Conservation (phyloP, 2,113 vertebrate species). For the Cynopterus brachyotis region DNA sequence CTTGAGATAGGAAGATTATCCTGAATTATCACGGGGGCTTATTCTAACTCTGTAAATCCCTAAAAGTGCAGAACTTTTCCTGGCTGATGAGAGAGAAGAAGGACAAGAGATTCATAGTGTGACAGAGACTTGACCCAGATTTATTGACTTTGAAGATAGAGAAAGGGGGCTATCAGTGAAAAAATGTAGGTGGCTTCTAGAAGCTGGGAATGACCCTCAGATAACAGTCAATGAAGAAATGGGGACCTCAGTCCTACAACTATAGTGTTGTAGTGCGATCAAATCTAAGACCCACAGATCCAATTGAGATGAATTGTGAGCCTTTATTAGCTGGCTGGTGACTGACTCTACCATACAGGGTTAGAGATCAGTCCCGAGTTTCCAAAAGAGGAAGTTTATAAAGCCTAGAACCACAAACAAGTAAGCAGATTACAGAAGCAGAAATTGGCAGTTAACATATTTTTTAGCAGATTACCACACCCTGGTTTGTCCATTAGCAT, state of each 20-base stretch:
- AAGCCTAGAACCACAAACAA: no score
- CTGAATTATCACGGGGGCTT: background rate
- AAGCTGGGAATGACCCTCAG: background rate
- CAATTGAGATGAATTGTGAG: no score
- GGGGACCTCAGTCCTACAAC: background rate
- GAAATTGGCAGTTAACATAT: no score
- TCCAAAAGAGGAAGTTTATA: no score
- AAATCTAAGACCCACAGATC: no score
- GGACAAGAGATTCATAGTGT: background rate
- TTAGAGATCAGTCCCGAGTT: no score
- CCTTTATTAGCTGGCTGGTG: no score
- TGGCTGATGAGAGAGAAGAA: background rate
- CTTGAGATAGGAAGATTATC: background rate
- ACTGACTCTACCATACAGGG: no score
- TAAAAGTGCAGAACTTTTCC: background rate
- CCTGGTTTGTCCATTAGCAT: no score
- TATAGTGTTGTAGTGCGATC: no score
- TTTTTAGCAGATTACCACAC: no score
- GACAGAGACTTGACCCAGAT: background rate
- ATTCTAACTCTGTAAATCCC: background rate
- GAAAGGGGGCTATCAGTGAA: background rate
- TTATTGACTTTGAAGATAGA: background rate
- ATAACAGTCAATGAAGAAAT: background rate
- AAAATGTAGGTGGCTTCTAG: background rate
- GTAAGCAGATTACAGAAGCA: no score